phyloP scores from a whole-genome alignment of 2,113 vertebrate species.

The Etheostoma cragini region DNA sequence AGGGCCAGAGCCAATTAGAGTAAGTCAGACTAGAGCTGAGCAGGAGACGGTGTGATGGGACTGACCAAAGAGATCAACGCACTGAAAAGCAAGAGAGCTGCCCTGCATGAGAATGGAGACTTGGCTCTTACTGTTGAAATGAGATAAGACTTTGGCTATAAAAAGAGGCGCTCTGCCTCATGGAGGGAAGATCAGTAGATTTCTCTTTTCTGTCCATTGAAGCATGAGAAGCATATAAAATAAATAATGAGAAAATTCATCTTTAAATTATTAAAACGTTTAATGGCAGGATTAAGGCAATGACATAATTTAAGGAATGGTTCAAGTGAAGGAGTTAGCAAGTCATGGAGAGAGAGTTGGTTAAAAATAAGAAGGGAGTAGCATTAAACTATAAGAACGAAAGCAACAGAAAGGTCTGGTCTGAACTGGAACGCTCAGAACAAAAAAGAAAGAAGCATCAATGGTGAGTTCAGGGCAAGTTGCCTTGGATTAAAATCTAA shows the following conservation, averaged over 20 bases:
- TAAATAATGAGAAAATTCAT: conserved; percentile 11
- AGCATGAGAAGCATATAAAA: conserved; percentile 19
- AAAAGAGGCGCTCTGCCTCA: conserved; percentile 27
- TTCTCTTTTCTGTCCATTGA: conserved; percentile 32
- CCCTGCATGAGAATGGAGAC: conserved; percentile 36
- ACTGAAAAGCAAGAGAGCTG: conserved; percentile 32
- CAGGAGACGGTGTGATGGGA: conserved; percentile 61
- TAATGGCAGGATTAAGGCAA: conserved; percentile 8
- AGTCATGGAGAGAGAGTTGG: background rate
- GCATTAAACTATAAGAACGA: background rate
- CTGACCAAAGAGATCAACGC: conserved; percentile 53
- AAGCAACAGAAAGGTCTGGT: background rate
- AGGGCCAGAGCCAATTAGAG: conserved; percentile 74
- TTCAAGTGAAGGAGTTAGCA: conserved; percentile 2
- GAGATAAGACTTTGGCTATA: conserved; percentile 23
- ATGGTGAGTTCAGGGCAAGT: background rate
- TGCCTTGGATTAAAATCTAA: background rate
- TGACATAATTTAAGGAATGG: background rate
- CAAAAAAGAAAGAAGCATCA: background rate
- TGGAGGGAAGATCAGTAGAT: conserved; percentile 20
- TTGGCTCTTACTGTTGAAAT: conserved; percentile 18
- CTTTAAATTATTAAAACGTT: background rate
- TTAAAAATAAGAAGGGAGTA: background rate
- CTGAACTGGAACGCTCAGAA: background rate
- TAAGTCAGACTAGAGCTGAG: conserved; percentile 60